A percentile compares a stretch with the other conserved stretches of the same genome.
These are phyloP conservation scores for Lycophotia porphyrea DNA, from an alignment of 2,888 invertebrate genomes.

Conservation along the genomic window DNA sequence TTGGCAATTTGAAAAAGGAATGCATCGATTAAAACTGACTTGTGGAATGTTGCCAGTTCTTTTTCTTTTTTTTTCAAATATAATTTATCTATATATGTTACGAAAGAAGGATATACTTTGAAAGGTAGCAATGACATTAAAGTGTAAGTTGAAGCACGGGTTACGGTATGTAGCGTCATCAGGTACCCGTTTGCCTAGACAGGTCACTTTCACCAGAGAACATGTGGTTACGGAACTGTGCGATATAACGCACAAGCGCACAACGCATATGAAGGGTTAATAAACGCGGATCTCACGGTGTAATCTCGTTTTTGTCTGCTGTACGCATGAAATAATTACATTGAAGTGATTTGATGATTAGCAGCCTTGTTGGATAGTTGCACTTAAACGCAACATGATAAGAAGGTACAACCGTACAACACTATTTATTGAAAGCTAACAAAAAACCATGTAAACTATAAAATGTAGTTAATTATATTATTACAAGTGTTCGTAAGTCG, in stretches of 20 bases:
- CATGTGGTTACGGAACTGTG: slow-evolving; percentile 34
- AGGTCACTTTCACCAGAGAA: slow-evolving; percentile 58
- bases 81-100: slow-evolving; percentile 3
- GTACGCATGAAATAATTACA: not conserved
- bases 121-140: slow-evolving; percentile 37
- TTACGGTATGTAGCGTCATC: slow-evolving; percentile 47
- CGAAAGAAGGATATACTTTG: slow-evolving; percentile 30
- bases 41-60: slow-evolving; percentile 17
- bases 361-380: not conserved
- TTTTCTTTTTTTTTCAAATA: slow-evolving; percentile 30
- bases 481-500: not conserved
- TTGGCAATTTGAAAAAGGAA: slow-evolving; percentile 55
- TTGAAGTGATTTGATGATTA: not conserved
- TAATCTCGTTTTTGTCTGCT: slow-evolving; percentile 13
- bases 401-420: not conserved
- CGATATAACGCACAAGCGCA: slow-evolving; percentile 29
- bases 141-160: slow-evolving; percentile 39
- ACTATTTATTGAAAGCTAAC: not conserved
- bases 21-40: slow-evolving; percentile 44
- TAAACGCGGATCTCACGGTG: slow-evolving; percentile 17
- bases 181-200: slow-evolving; percentile 49
- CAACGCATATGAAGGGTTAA: slow-evolving; percentile 12
- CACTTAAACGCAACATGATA: not conserved
- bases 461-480: not conserved
- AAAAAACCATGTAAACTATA: no score